Percentiles rank a stretch among this genome's conserved stretches.
These are phyloP conservation scores for Prunella himalayana DNA, from an alignment of 2,113 vertebrate genomes.

Conservation along the genomic window DNA sequence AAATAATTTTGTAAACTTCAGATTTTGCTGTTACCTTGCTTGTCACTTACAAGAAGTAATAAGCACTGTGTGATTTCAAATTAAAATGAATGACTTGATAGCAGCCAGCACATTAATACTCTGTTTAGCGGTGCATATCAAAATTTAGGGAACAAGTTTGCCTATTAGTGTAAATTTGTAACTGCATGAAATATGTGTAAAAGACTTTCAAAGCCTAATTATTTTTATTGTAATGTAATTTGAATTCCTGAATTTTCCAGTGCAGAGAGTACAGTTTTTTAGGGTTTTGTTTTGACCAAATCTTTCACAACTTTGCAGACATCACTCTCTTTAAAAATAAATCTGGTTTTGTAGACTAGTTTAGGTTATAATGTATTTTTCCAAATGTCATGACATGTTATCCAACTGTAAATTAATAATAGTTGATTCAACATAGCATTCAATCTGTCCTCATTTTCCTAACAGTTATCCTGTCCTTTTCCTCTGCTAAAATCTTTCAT, in stretches of 20 bases:
- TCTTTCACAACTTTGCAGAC: not conserved
- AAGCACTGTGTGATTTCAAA: not conserved
- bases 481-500: not conserved
- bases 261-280: not conserved
- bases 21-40: not conserved
- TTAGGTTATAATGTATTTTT: not conserved
- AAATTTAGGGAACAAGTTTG: not conserved
- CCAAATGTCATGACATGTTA: not conserved
- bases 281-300: not conserved
- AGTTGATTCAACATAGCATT: not conserved
- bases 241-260: not conserved
- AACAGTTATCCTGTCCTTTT: not conserved
- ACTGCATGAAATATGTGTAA: not conserved
- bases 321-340: not conserved
- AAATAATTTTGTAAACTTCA: not conserved
- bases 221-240: not conserved
- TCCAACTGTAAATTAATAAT: not conserved
- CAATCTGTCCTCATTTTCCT: not conserved
- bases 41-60: not conserved
- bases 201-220: not conserved
- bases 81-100: not conserved
- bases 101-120: not conserved
- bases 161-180: not conserved
- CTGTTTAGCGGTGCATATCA: not conserved
- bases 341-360: not conserved